Evolutionary conservation across 2,113 vertebrate genomes (phyloP), one percentile per base, ranked within the genome.

Genomic region (Poeciliopsis prolifica): DNA sequence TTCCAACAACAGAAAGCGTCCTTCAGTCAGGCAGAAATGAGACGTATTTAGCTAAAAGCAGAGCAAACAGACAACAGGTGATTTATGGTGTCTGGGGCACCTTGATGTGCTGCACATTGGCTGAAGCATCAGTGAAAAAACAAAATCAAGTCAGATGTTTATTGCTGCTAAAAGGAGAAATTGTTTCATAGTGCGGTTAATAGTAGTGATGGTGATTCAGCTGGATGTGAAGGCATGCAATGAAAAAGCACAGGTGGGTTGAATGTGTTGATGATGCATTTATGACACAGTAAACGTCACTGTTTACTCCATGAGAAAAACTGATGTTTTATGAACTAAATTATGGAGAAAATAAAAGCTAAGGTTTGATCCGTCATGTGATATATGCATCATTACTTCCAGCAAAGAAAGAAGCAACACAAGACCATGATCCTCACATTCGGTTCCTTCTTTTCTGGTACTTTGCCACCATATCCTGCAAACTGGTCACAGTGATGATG

Each of bases 381-480:
- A 17, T 19, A 75, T 75, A 91, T 80, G 80, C 81, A 86, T 92
- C 92, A 94, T 88, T 92, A 90, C 92, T 80, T 84, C 82, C 87
- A 84, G 82, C 65, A 65, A 37, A 40, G 66, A 80, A 77, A 70
- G 30, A 37, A 71, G 78, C 24, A 67, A 61, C 17, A 69, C 15
- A 60, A 70, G n/a, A 62, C 62, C 14, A 61, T 60, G 77, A 68
- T 95, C 91, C 98, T 99, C 96, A 99, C 98, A 92, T 96, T 97
- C 95, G 95, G 95, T 94, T 99, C 94, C 96, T 97, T 95, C 96
- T 95, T 96, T 97, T 98, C 94, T 99, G 97, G 96, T 97, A 99
- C 91, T 99, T 99, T 95, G 96, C 95, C 96, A 98, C 97, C 96
- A 98, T 97, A 92, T 99, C 97, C 95, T 99, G 98, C 89, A 99